Evolutionary conservation across 2,113 vertebrate genomes (phyloP).

Genomic region (cattle (Bos taurus)): ARS-UCD2.0 NC_037350.1:42063001-42063500

Average conservation of each 20-base stretch:
- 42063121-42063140: not conserved
- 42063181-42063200: not conserved
- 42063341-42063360: not conserved
- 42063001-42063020: not conserved
- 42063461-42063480: not conserved
- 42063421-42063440: not conserved
- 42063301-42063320: not conserved
- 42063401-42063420: not conserved
- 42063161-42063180: not conserved
- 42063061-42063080: not conserved
- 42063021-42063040: not conserved
- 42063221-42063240: not conserved
- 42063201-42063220: not conserved
- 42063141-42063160: not conserved
- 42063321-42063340: not conserved
- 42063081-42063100: not conserved
- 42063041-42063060: not conserved
- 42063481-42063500: not conserved
- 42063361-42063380: not conserved
- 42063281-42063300: not conserved
- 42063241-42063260: slow-evolving; percentile 9
- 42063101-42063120: not conserved
- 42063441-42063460: not conserved
- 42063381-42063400: not conserved
- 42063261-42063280: not conserved